These are phyloP conservation scores for Garra rufa DNA, from an alignment of 2,113 vertebrate species.

Conservation along the genomic window DNA sequence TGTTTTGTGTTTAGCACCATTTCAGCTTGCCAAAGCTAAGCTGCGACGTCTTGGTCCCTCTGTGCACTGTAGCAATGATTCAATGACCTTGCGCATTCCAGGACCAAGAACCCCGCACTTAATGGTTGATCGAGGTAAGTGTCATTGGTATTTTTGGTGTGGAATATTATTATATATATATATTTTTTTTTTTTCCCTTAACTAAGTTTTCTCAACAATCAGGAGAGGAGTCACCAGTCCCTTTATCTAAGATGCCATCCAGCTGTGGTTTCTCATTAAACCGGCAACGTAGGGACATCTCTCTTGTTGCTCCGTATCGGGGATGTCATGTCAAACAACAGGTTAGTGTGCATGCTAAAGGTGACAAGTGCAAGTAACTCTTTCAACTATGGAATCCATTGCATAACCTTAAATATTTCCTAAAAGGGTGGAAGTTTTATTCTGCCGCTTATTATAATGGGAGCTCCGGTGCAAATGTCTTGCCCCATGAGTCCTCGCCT, in stretches of 20 bases:
- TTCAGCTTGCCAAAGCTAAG: not conserved
- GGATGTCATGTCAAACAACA: constrained; percentile 62
- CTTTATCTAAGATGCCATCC: constrained; percentile 59
- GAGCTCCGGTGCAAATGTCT: constrained; percentile 52
- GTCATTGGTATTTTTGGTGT: too few species aligned
- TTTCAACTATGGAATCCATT: not conserved
- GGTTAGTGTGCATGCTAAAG: not conserved
- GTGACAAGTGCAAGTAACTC: not conserved
- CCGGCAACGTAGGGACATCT: constrained; percentile 57
- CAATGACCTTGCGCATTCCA: constrained; percentile 45
- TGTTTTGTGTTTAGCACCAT: not conserved
- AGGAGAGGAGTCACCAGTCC: constrained; percentile 52
- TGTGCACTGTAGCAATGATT: constrained; percentile 45
- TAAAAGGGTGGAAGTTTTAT: constrained; percentile 54
- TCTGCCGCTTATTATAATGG: constrained; percentile 55
- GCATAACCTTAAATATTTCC: not conserved
- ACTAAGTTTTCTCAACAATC: not conserved
- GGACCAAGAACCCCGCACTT: constrained; percentile 36
- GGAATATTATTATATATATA: too few species aligned
- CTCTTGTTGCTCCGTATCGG: constrained; percentile 55
- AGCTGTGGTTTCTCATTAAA: constrained; percentile 62
- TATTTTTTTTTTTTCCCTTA: too few species aligned
- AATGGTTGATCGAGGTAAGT: constrained; percentile 58
- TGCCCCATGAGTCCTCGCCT: constrained; percentile 35
- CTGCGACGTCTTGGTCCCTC: constrained; percentile 11